Evolutionary conservation across 2,888 invertebrate genomes (phyloP).

Genomic region (Trichopria drosophilae): DNA sequence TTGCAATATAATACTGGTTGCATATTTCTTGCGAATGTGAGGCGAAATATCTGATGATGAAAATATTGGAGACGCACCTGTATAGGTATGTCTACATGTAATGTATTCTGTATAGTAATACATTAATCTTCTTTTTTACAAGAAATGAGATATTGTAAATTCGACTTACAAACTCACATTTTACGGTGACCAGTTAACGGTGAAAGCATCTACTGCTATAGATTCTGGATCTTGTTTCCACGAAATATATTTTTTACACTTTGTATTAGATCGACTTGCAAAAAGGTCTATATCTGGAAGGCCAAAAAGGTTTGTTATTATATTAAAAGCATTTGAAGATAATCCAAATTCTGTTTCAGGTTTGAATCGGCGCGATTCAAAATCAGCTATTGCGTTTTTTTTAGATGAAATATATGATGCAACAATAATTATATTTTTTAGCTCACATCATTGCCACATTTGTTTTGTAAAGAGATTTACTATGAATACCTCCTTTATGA

Average conservation of each 20-base stretch:
- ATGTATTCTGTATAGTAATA: too few species aligned
- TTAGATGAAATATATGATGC: conserved; percentile 42
- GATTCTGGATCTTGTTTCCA: conserved; percentile 32
- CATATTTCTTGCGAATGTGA: too few species aligned
- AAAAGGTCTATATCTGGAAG: conserved; percentile 35
- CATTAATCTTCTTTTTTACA: too few species aligned
- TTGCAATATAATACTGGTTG: too few species aligned
- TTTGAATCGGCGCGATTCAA: conserved; percentile 26
- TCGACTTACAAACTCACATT: too few species aligned
- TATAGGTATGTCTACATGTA: too few species aligned
- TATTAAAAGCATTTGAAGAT: neutral
- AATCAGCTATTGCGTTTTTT: conserved; percentile 36
- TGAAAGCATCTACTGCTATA: conserved; percentile 37
- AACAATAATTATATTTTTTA: conserved; percentile 20
- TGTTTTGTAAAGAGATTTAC: conserved; percentile 2
- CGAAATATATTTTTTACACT: conserved; percentile 36
- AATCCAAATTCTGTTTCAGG: conserved; percentile 11
- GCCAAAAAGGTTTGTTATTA: conserved; percentile 4
- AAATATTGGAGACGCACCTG: too few species aligned
- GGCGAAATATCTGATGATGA: too few species aligned
- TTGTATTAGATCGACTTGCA: conserved; percentile 33
- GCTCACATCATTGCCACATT: conserved; percentile 20
- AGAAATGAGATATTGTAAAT: too few species aligned
- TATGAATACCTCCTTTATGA: conserved; percentile 11
- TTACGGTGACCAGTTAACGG: conserved; percentile 16